Base-by-base conservation (phyloP, 1,140 invertebrate species). In the Agrypnia vestita region DNA sequence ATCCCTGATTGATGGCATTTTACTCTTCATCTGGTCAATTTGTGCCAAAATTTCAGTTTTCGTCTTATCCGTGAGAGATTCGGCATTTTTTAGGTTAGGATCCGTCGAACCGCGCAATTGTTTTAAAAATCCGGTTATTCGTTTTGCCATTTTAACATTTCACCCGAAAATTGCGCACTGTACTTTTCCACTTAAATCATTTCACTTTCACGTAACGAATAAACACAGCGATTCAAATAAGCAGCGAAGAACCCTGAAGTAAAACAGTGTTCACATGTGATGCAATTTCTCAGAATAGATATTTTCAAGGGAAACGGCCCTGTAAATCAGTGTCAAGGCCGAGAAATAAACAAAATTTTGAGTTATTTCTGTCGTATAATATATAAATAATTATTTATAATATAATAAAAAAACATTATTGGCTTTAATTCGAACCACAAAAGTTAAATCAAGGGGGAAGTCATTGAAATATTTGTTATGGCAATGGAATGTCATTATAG, bases 61-160 rank as follows among this genome's bases (percentile, higher is more conserved):
- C 12, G 44, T 64, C 10, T 12, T 21, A 43, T 49, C 62, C 19
- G 56, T 12, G 9, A 49, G 1, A 46, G 13, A 59, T 35, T 62
- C 75, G 1, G 15, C 69, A 74, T 73, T 79, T 79, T 73, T 49
- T 47, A 79, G 77, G 77, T 79, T 79, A 79, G 67, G n/a, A 25
- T 79, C 77, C 35, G 49, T 13, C 11, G 47, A 35, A 13, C 69
- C 77, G 12, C 56, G 35, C 43, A 79, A 56, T 19, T 62, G 73
- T 13, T 59, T 74, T 12, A 79, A 73, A 43, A 79, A 73, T n/a
- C 47, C 67, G 4, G 17, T 47, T 13, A 79, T 47, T 74, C 77
- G 25, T 71, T 69, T 80, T 0, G 73, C 72, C 79, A 80, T 80
- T 21, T 13, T 80, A 8, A 17, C 69, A 73, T 79, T 71, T 71